Conservation (phyloP, 2,113 vertebrate species). For the Ptyas mucosa region DNA sequence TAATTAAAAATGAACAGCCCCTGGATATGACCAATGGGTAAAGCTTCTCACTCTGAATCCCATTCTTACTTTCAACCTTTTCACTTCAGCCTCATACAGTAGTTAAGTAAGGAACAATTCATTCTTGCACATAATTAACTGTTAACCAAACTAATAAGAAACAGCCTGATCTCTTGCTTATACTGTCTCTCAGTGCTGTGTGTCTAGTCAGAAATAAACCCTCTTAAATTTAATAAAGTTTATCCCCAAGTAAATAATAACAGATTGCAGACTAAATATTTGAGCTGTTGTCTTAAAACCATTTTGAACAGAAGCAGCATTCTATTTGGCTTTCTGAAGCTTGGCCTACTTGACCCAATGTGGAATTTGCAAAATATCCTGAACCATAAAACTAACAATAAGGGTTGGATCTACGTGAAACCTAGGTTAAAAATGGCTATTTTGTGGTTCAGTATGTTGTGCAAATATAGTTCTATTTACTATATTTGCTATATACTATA, state of each 20-base stretch:
- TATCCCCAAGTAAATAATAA: neutral
- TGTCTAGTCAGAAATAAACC: neutral
- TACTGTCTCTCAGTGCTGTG: neutral
- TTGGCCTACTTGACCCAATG: neutral
- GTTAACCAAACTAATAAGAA: neutral
- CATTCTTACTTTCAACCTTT: neutral
- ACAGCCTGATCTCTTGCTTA: neutral
- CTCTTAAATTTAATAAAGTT: neutral
- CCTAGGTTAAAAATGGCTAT: neutral
- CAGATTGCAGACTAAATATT: neutral
- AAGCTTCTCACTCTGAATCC: conserved; percentile 46
- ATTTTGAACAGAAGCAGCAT: neutral
- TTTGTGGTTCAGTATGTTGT: neutral
- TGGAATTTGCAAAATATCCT: neutral
- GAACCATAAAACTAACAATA: neutral
- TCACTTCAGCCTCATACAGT: neutral
- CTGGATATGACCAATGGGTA: conserved; percentile 43
- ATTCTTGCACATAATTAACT: neutral
- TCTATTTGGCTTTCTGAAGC: neutral
- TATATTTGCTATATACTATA: no score
- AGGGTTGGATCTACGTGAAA: neutral
- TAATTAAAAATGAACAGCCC: conserved; percentile 64
- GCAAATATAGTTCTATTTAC: neutral
- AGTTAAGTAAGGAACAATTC: conserved; percentile 1
- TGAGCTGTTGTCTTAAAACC: neutral